Base-by-base conservation (phyloP, 2,113 vertebrate species). In the Vulpes vulpes region DNA sequence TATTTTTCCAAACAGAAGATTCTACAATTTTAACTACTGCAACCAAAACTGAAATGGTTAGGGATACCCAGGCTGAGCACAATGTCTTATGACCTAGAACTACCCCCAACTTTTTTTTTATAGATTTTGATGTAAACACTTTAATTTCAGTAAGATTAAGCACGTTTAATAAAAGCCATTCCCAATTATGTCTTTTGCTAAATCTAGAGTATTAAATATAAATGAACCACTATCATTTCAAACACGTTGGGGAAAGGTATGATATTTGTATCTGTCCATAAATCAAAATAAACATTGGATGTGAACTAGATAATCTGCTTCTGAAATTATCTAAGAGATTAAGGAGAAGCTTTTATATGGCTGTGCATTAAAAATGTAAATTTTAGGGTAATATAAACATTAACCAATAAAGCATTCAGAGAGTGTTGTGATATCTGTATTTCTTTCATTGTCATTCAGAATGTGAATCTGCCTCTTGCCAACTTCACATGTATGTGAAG, bases 321-420 rank as follows among this genome's bases (percentile, higher is more conserved):
- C 59, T 69, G 87, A 96, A 94, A 96, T 81, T 60, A 94, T 59
- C 82, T 80, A 87, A n/a, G 55, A 93, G 49, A 23, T 67, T 84
- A 35, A 91, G n/a, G 4, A 84, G 80, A 95, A 84, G 80, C 20
- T 20, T 92, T 93, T 49, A 89, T 53, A 91, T 10, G 57, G 92
- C 80, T 19, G 51, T 10, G 57, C 84, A 97, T 92, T 87, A 55
- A 87, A 91, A 92, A 71, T 43, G 38, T 87, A 94, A 97, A 94
- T 55, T 91, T 8, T 87, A 32, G 76, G 38, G 74, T 83, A 90
- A 95, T 55, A 51, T 8, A 62, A 91, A 91, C 65, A 38, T 76
- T 55, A 91, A 62, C 73, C 87, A 82, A 94, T 43, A 84, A 90
- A 89, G 73, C 69, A 93, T 71, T 95, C 76, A 81, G 83, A 86